Conservation (phyloP, 1,140 invertebrate species). For the Drosophila tropicalis region DNA sequence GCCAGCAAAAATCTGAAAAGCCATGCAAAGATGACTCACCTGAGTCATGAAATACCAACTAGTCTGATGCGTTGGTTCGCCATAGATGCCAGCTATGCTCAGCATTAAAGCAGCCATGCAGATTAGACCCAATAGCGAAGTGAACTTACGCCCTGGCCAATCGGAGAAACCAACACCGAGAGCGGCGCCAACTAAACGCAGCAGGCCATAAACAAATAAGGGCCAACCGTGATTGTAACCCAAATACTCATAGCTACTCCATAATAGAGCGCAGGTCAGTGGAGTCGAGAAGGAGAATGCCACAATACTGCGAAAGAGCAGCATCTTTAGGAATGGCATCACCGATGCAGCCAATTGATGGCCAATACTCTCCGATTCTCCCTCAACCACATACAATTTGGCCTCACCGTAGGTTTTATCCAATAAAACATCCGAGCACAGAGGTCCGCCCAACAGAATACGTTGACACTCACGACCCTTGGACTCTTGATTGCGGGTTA, state of each 20-base stretch:
- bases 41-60: slow-evolving; percentile 42
- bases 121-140: slow-evolving; percentile 34
- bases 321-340: slow-evolving; percentile 42
- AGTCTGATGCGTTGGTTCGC: slow-evolving; percentile 19
- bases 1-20: slow-evolving; percentile 57
- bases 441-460: slow-evolving; percentile 24
- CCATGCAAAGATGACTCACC: slow-evolving; percentile 33
- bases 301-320: slow-evolving; percentile 49
- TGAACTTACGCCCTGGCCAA: slow-evolving; percentile 47
- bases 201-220: slow-evolving; percentile 36
- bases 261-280: slow-evolving; percentile 32
- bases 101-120: slow-evolving; percentile 51
- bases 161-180: slow-evolving; percentile 35
- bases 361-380: slow-evolving; percentile 15
- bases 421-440: slow-evolving; percentile 6
- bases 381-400: slow-evolving; percentile 46
- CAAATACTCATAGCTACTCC: slow-evolving; percentile 27
- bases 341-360: slow-evolving; percentile 17
- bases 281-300: slow-evolving; percentile 56
- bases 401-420: slow-evolving; percentile 35
- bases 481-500: slow-evolving; percentile 39
- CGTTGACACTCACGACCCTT: slow-evolving; percentile 33
- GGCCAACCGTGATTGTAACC: slow-evolving; percentile 30
- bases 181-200: slow-evolving; percentile 43
- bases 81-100: slow-evolving; percentile 41